These are phyloP conservation scores for Tetraneura akinire DNA, from an alignment of 1,140 invertebrate species.

Conservation along the genomic window DNA sequence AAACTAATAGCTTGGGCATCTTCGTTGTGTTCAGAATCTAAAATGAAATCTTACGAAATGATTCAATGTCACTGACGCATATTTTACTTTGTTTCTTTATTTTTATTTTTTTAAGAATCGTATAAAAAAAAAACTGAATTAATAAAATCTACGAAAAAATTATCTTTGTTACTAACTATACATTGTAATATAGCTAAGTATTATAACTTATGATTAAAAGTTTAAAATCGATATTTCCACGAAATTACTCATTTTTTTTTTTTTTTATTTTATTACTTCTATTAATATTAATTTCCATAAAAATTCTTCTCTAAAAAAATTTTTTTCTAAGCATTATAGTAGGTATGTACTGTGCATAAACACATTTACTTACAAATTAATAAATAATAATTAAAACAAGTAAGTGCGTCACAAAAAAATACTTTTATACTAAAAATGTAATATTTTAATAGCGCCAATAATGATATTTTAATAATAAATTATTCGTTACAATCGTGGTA, in stretches of 20 bases:
- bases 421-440: no score
- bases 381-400: no score
- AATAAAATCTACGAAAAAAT: neutral
- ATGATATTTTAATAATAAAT: no score
- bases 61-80: neutral
- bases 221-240: neutral
- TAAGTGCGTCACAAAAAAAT: no score
- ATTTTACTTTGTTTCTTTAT: no score
- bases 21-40: neutral
- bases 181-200: neutral
- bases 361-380: no score
- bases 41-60: neutral
- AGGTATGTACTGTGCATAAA: no score
- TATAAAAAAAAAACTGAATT: neutral
- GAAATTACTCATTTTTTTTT: no score
- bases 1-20: neutral
- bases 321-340: no score
- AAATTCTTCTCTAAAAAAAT: no score
- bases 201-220: neutral
- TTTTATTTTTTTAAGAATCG: neutral
- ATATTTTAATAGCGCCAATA: no score
- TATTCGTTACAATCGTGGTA: no score
- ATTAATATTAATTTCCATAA: neutral
- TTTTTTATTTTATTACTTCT: neutral
- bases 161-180: neutral